phyloP scores from a whole-genome alignment of 2,797 vertebrate genomes.

The Dendrocincla tyrannina region DNA sequence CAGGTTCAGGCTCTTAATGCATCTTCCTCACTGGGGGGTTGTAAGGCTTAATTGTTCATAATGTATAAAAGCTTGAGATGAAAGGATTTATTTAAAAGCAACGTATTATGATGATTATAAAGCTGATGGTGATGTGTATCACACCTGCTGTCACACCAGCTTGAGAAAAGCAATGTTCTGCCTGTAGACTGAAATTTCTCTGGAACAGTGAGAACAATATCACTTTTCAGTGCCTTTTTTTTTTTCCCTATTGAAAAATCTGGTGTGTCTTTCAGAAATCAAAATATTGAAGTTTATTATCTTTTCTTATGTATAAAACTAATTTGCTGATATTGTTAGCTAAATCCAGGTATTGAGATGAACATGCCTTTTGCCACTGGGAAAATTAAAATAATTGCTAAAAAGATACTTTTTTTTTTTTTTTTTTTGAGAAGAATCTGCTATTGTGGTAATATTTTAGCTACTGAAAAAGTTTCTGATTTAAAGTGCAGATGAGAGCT shows the following conservation, averaged over 20 bases:
- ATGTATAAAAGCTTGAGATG: conserved; percentile 16
- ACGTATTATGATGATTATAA: neutral
- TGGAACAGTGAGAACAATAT: neutral
- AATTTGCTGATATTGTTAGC: neutral
- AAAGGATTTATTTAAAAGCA: conserved; percentile 53
- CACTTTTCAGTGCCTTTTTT: neutral
- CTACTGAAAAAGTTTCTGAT: neutral
- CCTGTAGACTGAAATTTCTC: neutral
- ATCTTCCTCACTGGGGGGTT: conserved; percentile 11
- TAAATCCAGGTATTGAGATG: neutral
- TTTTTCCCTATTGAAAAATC: neutral
- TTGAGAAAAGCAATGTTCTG: conserved; percentile 5
- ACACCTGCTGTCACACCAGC: conserved; percentile 48
- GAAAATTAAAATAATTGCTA: neutral
- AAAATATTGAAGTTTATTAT: neutral
- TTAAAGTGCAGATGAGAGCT: neutral
- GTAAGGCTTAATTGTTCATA: conserved; percentile 54
- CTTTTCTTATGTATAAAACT: neutral
- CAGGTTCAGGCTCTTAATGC: conserved; percentile 21
- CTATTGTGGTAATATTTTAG: neutral
- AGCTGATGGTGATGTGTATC: neutral
- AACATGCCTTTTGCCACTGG: neutral
- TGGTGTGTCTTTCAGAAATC: neutral
- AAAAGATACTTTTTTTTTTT: neutral
- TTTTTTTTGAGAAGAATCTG: neutral